Evolutionary conservation across 2,113 vertebrate genomes (phyloP).

Genomic region (Phrynosoma blainvillii): DNA sequence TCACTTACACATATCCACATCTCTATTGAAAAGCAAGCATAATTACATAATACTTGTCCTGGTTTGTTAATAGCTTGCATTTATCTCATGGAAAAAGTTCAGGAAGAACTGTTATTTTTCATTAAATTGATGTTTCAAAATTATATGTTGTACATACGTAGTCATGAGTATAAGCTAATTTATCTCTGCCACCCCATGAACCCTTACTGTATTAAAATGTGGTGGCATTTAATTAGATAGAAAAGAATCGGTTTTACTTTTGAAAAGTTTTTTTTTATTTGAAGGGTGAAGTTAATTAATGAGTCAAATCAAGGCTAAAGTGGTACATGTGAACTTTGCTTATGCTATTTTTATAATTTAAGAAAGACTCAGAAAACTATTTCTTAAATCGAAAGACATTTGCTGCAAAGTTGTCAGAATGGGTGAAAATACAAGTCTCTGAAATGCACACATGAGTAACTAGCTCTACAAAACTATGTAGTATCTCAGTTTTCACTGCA

Average conservation of each 20-base stretch:
- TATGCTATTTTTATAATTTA: not conserved
- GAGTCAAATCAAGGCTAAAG: not conserved
- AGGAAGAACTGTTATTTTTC: not conserved
- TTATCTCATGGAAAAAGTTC: not conserved
- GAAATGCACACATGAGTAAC: not conserved
- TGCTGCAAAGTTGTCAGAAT: not conserved
- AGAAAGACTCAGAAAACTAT: not conserved
- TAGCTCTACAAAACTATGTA: not conserved
- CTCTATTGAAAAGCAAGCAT: not conserved
- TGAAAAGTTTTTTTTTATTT: not conserved
- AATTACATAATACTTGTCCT: not conserved
- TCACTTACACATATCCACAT: not conserved
- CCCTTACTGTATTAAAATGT: not conserved
- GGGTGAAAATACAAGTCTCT: not conserved
- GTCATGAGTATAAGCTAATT: not conserved
- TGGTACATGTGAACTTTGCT: not conserved
- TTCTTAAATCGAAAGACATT: not conserved
- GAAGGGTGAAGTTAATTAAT: not conserved
- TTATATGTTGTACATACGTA: not conserved
- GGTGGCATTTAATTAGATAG: not conserved
- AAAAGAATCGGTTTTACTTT: conserved; percentile 14
- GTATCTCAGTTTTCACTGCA: not conserved
- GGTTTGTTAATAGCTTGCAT: not conserved
- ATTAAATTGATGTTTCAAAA: not conserved
- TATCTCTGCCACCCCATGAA: not conserved